phyloP scores from a whole-genome alignment of 2,113 vertebrate genomes.

The Upupa epops region DNA sequence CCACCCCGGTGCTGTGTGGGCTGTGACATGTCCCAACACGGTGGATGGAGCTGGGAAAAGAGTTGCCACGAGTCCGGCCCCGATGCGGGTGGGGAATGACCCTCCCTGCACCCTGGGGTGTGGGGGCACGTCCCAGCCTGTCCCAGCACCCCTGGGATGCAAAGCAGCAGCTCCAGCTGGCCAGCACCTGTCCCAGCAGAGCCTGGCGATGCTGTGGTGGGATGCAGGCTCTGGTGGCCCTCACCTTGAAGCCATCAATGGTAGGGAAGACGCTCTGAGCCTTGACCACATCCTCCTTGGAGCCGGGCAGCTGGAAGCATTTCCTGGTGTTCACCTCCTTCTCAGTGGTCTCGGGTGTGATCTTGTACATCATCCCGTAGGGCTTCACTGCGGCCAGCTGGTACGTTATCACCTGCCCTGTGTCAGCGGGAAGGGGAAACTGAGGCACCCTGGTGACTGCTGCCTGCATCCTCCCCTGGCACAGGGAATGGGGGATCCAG shows the following conservation, averaged over 20 bases:
- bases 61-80: not conserved
- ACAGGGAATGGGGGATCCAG: not conserved
- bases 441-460: not conserved
- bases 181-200: not conserved
- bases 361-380: constrained; percentile 76
- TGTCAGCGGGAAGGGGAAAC: not conserved
- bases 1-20: not conserved
- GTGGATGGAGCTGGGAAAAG: not conserved
- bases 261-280: constrained; percentile 72
- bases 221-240: rapidly evolving
- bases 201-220: not conserved
- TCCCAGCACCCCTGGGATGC: not conserved
- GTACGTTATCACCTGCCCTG: constrained; percentile 80
- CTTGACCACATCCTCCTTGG: constrained; percentile 67
- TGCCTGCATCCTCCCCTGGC: rapidly evolving
- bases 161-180: not conserved
- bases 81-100: not conserved
- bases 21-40: not conserved
- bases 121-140: not conserved
- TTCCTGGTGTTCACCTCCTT: constrained; percentile 75
- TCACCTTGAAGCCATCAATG: constrained; percentile 77
- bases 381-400: constrained; percentile 71
- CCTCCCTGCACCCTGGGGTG: not conserved
- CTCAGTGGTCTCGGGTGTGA: constrained; percentile 79
- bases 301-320: constrained; percentile 83